phyloP scores from a whole-genome alignment of 2,113 vertebrate genomes.

The Trogon surrucura region DNA sequence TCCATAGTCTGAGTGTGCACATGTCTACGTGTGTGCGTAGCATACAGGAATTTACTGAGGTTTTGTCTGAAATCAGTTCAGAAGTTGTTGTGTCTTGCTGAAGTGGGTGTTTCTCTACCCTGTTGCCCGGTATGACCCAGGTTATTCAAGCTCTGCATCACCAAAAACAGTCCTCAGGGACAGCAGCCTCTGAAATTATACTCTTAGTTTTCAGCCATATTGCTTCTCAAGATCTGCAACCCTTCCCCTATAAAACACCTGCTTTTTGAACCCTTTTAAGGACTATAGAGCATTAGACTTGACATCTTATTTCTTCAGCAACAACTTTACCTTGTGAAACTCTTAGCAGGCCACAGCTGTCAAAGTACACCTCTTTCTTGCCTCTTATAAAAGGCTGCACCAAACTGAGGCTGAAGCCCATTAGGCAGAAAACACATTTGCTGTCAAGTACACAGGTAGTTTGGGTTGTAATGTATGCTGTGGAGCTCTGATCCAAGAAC shows the following conservation, averaged over 20 bases:
- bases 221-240: not conserved
- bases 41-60: not conserved
- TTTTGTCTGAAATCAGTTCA: not conserved
- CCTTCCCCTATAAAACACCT: not conserved
- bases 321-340: not conserved
- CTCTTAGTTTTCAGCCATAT: not conserved
- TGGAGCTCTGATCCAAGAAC: not conserved
- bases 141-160: not conserved
- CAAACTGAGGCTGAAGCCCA: not conserved
- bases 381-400: not conserved
- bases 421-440: not conserved
- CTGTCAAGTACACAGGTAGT: not conserved
- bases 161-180: not conserved
- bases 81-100: not conserved
- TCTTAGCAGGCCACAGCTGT: not conserved
- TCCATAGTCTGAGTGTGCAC: not conserved
- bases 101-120: not conserved
- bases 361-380: not conserved
- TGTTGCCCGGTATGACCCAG: not conserved
- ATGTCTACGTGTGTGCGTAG: fast-evolving
- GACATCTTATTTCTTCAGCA: not conserved
- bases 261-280: not conserved
- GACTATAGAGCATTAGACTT: not conserved
- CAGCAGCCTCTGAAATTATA: not conserved
- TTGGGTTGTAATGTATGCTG: not conserved